phyloP scores from a whole-genome alignment of 92 coral and sea anemone species.

The Epizoanthus rinbou region DNA sequence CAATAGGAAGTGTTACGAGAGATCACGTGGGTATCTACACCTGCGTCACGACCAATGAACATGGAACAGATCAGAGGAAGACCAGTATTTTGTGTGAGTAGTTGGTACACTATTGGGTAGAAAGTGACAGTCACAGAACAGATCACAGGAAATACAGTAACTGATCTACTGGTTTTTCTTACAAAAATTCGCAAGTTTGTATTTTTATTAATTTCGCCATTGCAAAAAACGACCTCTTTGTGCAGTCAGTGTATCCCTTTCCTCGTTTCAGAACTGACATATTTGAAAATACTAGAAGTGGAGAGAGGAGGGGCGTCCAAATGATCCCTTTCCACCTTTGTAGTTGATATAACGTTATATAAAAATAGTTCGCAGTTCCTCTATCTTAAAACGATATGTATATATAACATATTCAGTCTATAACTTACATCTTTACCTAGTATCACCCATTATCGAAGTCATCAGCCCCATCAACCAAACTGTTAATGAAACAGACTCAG shows the following conservation, averaged over 20 bases:
- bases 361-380: too few relatives aligned
- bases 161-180: too few relatives aligned
- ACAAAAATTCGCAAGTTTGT: too few relatives aligned
- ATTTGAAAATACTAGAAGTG: too few relatives aligned
- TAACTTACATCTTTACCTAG: constrained; percentile 14
- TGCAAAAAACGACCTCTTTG: too few relatives aligned
- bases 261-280: too few relatives aligned
- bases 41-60: constrained; percentile 40
- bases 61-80: constrained; percentile 28
- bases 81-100: constrained; percentile 55
- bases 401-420: background rate
- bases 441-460: constrained; percentile 45
- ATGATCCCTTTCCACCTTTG: too few relatives aligned
- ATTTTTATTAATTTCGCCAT: too few relatives aligned
- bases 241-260: too few relatives aligned
- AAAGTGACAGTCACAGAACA: background rate
- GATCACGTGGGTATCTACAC: constrained; percentile 50
- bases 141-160: background rate
- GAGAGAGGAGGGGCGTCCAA: too few relatives aligned
- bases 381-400: background rate
- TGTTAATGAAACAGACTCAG: constrained; percentile 45
- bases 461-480: constrained; percentile 41
- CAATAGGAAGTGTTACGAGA: constrained; percentile 14
- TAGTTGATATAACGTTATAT: too few relatives aligned
- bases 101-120: background rate